Conservation (phyloP, 2,797 vertebrate genomes). For the Gallinago nigripennis region DNA sequence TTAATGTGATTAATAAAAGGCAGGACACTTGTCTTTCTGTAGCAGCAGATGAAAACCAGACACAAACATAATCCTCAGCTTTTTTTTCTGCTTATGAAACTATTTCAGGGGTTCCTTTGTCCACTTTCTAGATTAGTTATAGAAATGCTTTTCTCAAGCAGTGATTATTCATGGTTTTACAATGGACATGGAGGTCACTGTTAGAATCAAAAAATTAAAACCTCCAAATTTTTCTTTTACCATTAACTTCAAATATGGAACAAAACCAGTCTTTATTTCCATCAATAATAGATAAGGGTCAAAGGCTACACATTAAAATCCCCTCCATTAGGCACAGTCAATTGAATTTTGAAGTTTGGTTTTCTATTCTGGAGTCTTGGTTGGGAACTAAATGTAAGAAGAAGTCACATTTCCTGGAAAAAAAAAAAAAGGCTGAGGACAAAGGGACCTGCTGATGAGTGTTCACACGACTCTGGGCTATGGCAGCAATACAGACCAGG, state of each 20-base stretch:
- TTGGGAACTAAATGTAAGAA: constrained; percentile 57
- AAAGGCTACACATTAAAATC: constrained; percentile 63
- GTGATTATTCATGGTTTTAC: constrained; percentile 55
- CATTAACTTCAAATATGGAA: constrained; percentile 52
- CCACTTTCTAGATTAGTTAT: constrained; percentile 7
- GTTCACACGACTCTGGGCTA: constrained; percentile 4
- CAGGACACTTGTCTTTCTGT: neutral
- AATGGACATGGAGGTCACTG: constrained; percentile 34
- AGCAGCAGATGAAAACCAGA: neutral
- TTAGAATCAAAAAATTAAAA: constrained; percentile 44
- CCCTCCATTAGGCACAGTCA: constrained; percentile 66
- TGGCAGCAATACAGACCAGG: neutral
- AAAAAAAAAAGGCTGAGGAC: constrained; percentile 20
- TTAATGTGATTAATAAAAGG: neutral
- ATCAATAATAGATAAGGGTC: constrained; percentile 50
- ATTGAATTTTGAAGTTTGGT: constrained; percentile 50
- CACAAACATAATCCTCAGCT: neutral
- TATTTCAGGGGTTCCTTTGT: constrained; percentile 41
- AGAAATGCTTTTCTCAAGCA: constrained; percentile 40
- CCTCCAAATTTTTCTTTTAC: constrained; percentile 44
- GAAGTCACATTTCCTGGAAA: constrained; percentile 42
- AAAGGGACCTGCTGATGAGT: constrained; percentile 61
- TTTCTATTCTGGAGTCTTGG: constrained; percentile 39
- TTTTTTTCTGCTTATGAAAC: neutral
- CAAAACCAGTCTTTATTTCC: constrained; percentile 63